Evolutionary conservation across 2,797 vertebrate genomes (phyloP), one percentile per base, ranked within the genome.

Genomic region (Tiaroga cobitis): DNA sequence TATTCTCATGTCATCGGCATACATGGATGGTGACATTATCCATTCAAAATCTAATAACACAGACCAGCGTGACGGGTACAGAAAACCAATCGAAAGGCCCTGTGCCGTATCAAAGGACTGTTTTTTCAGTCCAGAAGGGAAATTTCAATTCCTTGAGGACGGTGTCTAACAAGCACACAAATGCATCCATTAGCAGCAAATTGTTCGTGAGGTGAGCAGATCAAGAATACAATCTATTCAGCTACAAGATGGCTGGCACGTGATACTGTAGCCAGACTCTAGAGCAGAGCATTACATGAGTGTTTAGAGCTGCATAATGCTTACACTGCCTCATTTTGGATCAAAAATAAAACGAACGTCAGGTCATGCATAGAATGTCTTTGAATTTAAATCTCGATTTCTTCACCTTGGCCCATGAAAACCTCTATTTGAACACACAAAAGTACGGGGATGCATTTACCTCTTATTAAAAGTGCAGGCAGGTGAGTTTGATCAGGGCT

Each of bases 121-220:
- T 73, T 85, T 46, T 46, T 85, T 79, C 21, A 41, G 41, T 2
- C 32, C 54, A 54, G 65, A 41, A 78, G 80, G 73, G 74, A 56
- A 69, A 69, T 85, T 82, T 79, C n/a, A 80, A 79, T 59, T 88
- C 84, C 87, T 82, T 24, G 29, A 61, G 67, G 61, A 82, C 29
- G 29, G 21, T 26, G n/a, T 56, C 75, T 63, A 78, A 83, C 68
- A 68, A 68, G 70, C 87, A 72, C 76, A 85, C 75, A 88, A 56
- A 88, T 83, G 65, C 81, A 83, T 68, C 81, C 63, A 86, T 85
- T 85, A 85, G 80, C 61, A 77, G 85, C 75, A 83, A 49, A 72
- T 37, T 73, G 76, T 77, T 54, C 29, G 73, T 18, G 46, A 76
- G 76, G 63, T 80, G 80, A 61, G 72, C 21, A 46, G 79, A 73